Evolutionary conservation across 2,113 vertebrate genomes (phyloP), one percentile per base, ranked within the genome.

Genomic region (Tapirus terrestris): DNA sequence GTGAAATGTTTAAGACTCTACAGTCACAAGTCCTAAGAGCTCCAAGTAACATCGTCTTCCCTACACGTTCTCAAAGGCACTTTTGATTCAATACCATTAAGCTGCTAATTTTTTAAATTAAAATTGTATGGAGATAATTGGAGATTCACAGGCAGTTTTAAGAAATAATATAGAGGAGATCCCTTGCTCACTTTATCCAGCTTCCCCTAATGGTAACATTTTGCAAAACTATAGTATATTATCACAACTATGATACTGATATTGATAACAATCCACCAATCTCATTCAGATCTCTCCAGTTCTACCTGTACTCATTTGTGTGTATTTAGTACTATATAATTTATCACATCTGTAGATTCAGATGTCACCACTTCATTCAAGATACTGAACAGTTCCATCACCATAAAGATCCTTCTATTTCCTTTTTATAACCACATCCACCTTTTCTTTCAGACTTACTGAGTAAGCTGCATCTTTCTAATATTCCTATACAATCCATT

Each of bases 81-180:
- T 97, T 95, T 82, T 81, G 29, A 93, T 85, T 96, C 60, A 96
- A 11, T 76, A 76, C 51, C 75, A 77, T 77, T 91, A 90, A 76
- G 51, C 51, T 53, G 51, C 14, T 53, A 16, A 53, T 16, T 73
- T 89, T 89, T 87, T 58, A 84, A 36, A 79, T 93, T 83, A 87
- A 83, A 80, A 79, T 43, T 58, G 2, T 39, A 36, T 12, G 77
- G 25, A 82, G 5, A 45, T 33, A 45, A 81, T 13, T 86, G 5
- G 76, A 82, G 68, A 89, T 51, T 91, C 60, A 91, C 51, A 94
- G 51, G 29, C 21, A 68, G 9, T 68, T 80, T 2, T 72, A 91
- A 70, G 65, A 97, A 88, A 87, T 81, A 75, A 86, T 23, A 89
- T 8, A 68, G 20, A 79, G 33, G 12, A 85, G 20, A 86, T 56